Base-by-base conservation (phyloP, 2,888 invertebrate genomes). In the Orthosia cruda region DNA sequence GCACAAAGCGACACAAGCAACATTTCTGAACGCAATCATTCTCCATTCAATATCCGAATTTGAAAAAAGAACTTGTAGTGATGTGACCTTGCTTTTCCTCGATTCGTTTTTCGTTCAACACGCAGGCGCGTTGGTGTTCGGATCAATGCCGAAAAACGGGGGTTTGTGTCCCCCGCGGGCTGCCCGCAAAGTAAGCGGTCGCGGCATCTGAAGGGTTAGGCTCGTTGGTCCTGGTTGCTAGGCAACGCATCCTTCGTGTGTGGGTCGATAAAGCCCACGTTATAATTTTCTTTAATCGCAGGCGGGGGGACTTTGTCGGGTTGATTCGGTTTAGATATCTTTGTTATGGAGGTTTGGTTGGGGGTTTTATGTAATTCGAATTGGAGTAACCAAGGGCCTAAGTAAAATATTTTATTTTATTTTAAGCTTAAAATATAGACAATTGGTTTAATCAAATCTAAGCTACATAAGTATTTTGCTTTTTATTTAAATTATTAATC, bases 141-240 rank as follows among this genome's bases (percentile, higher is more conserved):
- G 96, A 96, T 96, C 96, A 95, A 96, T 96, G 96, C 95, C 96
- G 95, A 96, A 96, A 96, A 96, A 95, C 95, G 94, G 94, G 95
- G 95, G 93, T 76, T 81, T 80, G 86, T 89, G 88, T 91, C 93
- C 93, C 93, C 93, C 92, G 90, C 90, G 81, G 80, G 91, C 92
- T 88, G 89, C 89, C 92, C 94, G 93, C 94, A 93, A 96, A 95
- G 96, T 95, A 95, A 95, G 93, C 93, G 91, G 91, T 92, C 94
- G 94, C 93, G 94, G 94, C 95, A 93, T 95, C 95, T 95, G 94
- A 95, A 96, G 96, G 96, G 96, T 94, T 95, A 92, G 92, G 93
- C 90, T 85, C 90, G 92, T 88, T 86, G 88, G 87, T 85, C 89
- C 91, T 91, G 89, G 95, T 96, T 95, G 96, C 96, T 93, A 94